Conservation (phyloP, 2,113 vertebrate genomes). For the Toxotes chatareus region DNA sequence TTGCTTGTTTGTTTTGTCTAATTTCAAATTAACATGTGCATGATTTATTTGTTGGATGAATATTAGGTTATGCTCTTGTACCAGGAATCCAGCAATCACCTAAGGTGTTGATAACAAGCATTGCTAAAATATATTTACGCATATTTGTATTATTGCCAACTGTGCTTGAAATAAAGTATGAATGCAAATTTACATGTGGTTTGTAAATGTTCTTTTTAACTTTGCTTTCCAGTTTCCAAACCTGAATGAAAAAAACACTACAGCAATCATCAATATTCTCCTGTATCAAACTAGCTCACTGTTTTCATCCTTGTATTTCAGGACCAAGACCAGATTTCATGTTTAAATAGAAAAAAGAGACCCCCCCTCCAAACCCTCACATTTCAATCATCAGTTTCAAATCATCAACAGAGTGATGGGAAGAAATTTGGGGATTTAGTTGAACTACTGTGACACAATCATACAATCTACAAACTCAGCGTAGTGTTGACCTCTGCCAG, state of each 20-base stretch:
- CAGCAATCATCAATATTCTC: no score
- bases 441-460: background rate
- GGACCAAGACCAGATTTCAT: background rate
- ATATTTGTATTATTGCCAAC: background rate
- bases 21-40: background rate
- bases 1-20: background rate
- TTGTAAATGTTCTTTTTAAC: background rate
- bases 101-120: no score
- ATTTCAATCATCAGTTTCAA: background rate
- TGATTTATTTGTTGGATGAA: slow-evolving; percentile 6
- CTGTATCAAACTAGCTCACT: background rate
- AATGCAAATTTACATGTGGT: background rate
- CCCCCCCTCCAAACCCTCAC: no score
- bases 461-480: background rate
- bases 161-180: no score
- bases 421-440: background rate
- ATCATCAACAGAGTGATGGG: background rate
- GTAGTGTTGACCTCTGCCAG: background rate
- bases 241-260: no score
- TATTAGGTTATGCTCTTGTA: background rate
- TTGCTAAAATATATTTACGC: background rate
- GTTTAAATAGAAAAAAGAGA: no score
- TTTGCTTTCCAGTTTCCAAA: no score
- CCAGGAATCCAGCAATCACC: background rate
- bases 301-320: background rate